Conservation (phyloP, 2,797 vertebrate genomes). For the Acanthurus lineatus region DNA sequence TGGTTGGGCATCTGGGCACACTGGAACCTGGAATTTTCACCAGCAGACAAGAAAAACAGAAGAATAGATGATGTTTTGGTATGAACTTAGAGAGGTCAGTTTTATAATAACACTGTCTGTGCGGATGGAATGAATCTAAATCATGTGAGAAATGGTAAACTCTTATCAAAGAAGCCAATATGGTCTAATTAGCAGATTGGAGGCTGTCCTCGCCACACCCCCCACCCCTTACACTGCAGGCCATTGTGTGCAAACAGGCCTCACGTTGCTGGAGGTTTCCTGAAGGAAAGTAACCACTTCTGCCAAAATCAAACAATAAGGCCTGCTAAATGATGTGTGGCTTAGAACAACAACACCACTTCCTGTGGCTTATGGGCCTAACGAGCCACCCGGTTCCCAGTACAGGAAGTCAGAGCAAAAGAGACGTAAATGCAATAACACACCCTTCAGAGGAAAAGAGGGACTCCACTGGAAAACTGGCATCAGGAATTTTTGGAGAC, state of each 20-base stretch:
- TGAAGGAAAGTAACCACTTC: conserved; percentile 85
- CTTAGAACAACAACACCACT: conserved; percentile 85
- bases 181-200: conserved; percentile 69
- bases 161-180: conserved; percentile 62
- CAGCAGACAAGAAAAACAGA: conserved; percentile 4
- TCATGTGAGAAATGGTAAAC: conserved; percentile 54
- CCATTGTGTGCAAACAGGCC: conserved; percentile 84
- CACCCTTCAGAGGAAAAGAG: conserved; percentile 55
- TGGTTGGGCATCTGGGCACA: conserved; percentile 92
- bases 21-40: conserved; percentile 86
- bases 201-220: conserved; percentile 53
- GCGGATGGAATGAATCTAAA: conserved; percentile 48
- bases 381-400: conserved; percentile 75
- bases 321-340: conserved; percentile 79
- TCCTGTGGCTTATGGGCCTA: conserved; percentile 83
- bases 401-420: conserved; percentile 81
- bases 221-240: conserved; percentile 62
- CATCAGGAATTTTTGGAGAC: conserved; percentile 21
- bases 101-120: conserved; percentile 7
- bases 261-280: conserved; percentile 82
- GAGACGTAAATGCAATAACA: conserved; percentile 75
- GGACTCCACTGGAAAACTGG: conserved; percentile 63
- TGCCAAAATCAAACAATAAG: conserved; percentile 89
- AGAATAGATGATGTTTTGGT: neutral
- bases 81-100: conserved; percentile 14